Conservation (phyloP, 2,113 vertebrate species). For the Pollimyrus isidori region DNA sequence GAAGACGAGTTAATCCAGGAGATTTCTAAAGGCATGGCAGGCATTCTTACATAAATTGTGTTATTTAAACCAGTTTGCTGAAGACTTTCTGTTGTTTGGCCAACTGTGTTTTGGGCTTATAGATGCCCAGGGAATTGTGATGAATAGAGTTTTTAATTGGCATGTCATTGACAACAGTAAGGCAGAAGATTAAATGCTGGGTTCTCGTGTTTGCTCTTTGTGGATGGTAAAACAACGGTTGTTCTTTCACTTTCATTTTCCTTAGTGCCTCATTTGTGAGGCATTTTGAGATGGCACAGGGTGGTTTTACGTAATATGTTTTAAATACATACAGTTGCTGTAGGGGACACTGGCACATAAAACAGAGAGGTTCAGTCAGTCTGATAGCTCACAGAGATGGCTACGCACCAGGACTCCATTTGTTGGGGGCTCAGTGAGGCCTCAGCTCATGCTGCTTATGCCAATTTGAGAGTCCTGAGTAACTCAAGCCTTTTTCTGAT, state of each 20-base stretch:
- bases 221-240: neutral
- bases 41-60: neutral
- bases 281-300: neutral
- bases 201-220: neutral
- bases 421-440: neutral
- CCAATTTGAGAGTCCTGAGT: neutral
- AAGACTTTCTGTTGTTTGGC: neutral
- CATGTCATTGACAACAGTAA: neutral
- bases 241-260: neutral
- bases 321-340: neutral
- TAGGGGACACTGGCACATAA: neutral
- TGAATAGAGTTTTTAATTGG: neutral
- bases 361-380: neutral
- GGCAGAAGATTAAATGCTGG: neutral
- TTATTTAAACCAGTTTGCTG: neutral
- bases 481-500: neutral
- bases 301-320: neutral
- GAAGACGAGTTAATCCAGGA: neutral
- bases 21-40: neutral
- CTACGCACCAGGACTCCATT: neutral
- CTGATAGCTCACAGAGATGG: neutral
- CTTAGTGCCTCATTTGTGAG: neutral
- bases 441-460: neutral
- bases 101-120: neutral
- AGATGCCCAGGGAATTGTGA: neutral